A percentile compares a stretch with the other conserved stretches of the same genome.
Conservation (phyloP, 1,140 invertebrate genomes). For the Zaprionus tsacasi region DNA sequence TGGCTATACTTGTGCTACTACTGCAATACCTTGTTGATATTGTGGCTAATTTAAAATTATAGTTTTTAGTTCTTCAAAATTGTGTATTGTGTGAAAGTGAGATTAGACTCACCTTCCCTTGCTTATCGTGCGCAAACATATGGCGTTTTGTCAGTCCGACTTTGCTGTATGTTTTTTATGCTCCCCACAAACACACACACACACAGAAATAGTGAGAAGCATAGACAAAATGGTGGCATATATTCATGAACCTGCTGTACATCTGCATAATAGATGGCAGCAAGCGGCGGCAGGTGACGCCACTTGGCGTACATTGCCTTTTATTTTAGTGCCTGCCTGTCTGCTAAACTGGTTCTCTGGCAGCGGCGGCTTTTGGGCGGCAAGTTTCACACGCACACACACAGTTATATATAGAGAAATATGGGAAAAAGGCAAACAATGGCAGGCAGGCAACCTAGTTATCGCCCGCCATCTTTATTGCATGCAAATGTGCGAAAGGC, state of each 20-base stretch:
- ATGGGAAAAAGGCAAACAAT: conserved; percentile 78
- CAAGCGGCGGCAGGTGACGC: conserved; percentile 67
- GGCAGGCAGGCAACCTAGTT: conserved; percentile 78
- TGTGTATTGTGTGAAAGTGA: conserved; percentile 16
- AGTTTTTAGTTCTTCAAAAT: conserved; percentile 57
- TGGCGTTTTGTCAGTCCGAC: conserved; percentile 74
- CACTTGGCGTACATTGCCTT: conserved; percentile 74
- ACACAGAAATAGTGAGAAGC: conserved; percentile 15
- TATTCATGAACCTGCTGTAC: conserved; percentile 81
- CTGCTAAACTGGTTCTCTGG: conserved; percentile 44
- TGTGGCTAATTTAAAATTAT: conserved; percentile 76
- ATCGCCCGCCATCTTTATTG: conserved; percentile 82
- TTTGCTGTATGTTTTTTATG: conserved; percentile 19
- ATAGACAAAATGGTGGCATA: conserved; percentile 71
- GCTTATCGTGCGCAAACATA: conserved; percentile 76
- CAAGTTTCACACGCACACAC: conserved; percentile 56
- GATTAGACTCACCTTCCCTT: neutral
- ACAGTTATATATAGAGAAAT: conserved; percentile 52
- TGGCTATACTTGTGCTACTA: neutral
- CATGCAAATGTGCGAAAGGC: conserved; percentile 80
- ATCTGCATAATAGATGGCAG: conserved; percentile 80
- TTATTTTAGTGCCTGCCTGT: conserved; percentile 72
- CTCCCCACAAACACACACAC: conserved; percentile 38
- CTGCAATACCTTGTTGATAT: conserved; percentile 6
- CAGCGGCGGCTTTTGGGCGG: conserved; percentile 57